Conservation (phyloP, 2,797 vertebrate genomes). For the Gobionotothen gibberifrons region DNA sequence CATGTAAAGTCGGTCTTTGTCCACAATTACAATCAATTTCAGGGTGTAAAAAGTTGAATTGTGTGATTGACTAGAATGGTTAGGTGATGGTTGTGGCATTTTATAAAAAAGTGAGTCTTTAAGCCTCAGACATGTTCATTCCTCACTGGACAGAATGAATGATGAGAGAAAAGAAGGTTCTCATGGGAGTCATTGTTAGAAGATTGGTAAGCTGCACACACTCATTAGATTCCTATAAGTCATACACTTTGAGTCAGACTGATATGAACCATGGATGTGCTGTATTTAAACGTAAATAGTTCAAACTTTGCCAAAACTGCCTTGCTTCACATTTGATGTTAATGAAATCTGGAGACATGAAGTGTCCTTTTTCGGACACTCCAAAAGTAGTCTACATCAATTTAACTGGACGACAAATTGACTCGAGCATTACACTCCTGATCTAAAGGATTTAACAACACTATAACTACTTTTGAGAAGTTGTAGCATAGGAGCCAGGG, state of each 20-base stretch:
- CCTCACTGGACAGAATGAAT: neutral
- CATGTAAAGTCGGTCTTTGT: neutral
- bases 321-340: constrained; percentile 37
- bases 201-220: neutral
- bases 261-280: constrained; percentile 6
- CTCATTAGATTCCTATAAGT: neutral
- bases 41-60: neutral
- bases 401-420: constrained; percentile 34
- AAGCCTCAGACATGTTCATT: neutral
- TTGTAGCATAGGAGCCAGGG: constrained; percentile 18
- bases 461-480: constrained; percentile 48
- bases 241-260: neutral
- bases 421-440: constrained; percentile 3
- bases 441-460: constrained; percentile 42
- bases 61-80: neutral
- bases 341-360: constrained; percentile 45
- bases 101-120: neutral
- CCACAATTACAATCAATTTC: neutral
- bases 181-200: neutral
- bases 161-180: neutral
- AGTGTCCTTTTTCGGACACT: constrained; percentile 39
- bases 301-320: constrained; percentile 10
- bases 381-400: constrained; percentile 42
- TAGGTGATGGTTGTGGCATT: neutral
- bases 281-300: constrained; percentile 39